Evolutionary conservation across 2,797 vertebrate species (phyloP).

Genomic region (Remorina albescens): DNA sequence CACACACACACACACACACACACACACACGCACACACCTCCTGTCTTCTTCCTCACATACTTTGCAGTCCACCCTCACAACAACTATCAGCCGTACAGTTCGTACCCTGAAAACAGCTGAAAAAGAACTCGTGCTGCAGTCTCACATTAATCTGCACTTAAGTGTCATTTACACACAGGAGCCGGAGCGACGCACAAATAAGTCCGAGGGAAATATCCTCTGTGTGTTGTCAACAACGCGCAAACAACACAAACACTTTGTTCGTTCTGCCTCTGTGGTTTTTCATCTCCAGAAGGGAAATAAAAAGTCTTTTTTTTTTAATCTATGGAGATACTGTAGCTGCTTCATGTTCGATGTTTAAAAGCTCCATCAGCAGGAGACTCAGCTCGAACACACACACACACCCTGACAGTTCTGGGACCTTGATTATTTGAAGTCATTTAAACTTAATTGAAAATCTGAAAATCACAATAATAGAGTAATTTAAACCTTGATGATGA

Average conservation of each 20-base stretch:
- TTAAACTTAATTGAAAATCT: neutral
- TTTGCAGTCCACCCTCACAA: slow-evolving; percentile 12
- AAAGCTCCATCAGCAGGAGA: slow-evolving; percentile 26
- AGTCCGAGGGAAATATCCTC: slow-evolving; percentile 13
- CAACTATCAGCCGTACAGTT: neutral
- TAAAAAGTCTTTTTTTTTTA: slow-evolving; percentile 3
- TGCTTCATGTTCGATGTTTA: slow-evolving; percentile 2
- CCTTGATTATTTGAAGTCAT: neutral
- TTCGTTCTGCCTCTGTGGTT: slow-evolving; percentile 14
- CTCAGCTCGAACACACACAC: slow-evolving; percentile 20
- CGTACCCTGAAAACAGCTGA: neutral
- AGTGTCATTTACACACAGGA: slow-evolving; percentile 33
- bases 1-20: slow-evolving; percentile 45
- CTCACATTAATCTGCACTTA: slow-evolving; percentile 25
- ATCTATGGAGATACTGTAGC: slow-evolving; percentile 10
- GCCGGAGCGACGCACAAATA: neutral
- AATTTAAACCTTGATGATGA: no score
- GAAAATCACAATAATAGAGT: neutral
- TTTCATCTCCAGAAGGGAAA: slow-evolving; percentile 31
- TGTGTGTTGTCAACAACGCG: slow-evolving; percentile 17
- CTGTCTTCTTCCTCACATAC: neutral
- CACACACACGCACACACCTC: slow-evolving; percentile 34
- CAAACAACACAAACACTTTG: neutral
- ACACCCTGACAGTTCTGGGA: slow-evolving; percentile 11
- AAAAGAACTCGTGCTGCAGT: neutral